Base-by-base conservation (phyloP, 2,113 vertebrate genomes). In the Odocoileus hemionus region DNA sequence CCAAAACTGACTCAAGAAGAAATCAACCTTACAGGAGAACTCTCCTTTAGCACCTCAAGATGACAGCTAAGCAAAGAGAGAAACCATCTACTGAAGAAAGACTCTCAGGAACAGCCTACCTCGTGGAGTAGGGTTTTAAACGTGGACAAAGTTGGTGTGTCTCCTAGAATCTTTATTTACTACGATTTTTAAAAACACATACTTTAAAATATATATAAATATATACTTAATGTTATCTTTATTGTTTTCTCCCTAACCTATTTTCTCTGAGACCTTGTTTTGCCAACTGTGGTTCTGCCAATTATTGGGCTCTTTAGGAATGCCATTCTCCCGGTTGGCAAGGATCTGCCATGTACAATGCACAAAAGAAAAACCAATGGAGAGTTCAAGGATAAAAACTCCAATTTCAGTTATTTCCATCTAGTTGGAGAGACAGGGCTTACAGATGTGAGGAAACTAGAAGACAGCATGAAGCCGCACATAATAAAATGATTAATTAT, bases 221-320 rank as follows among this genome's bases (percentile, higher is more conserved):
- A 28, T 57, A 67, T 0, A 60, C 39, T 58, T 45, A 78, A 86
- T 16, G 19, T 57, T 45, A 12, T 64, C 83, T 57, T 47, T 5
- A 78, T 28, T 83, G 54, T 43, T 97, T 12, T 45, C 55, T n/a
- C 83, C 57, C 11, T 26, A 39, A 57, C n/a, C 83, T 19, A 33
- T 78, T 57, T 89, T 55, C 36, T 85, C 86, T 33, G 84, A 94
- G 86, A 85, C 83, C 86, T 30, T 78, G 67, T 50, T 90, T 86
- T 86, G 86, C 89, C 82, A 92, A 61, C 26, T 17, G 85, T 10
- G 39, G 54, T 43, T 90, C 2, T 70, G 79, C 94, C 95, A 82
- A 30, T 45, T 3, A 10, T 1, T 6, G n/a, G 0, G 54, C 89
- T 94, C 79, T 82, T 76, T 80, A 67, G 85, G 95, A 94, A 85